phyloP scores from a whole-genome alignment of 2,888 invertebrate genomes.

The Pasiphila rectangulata region DNA sequence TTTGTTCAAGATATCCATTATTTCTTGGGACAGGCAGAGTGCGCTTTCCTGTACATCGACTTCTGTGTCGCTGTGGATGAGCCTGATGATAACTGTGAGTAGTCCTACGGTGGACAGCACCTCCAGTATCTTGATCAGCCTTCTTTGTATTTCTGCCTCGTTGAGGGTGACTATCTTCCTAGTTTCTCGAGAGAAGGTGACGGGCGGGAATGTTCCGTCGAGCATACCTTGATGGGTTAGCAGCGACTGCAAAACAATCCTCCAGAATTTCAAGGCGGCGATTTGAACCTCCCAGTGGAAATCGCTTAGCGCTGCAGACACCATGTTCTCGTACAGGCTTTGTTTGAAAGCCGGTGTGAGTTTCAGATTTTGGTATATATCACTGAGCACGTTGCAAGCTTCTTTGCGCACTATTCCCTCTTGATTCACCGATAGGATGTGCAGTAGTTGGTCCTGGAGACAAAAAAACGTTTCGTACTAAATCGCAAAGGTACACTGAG shows the following conservation, averaged over 20 bases:
- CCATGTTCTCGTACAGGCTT: conserved; percentile 83
- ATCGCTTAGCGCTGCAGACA: conserved; percentile 84
- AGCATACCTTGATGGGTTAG: conserved; percentile 90
- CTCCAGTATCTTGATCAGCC: conserved; percentile 84
- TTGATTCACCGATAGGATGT: conserved; percentile 83
- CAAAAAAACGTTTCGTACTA: too few species aligned
- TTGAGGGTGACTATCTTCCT: conserved; percentile 88
- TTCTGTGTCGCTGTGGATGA: conserved; percentile 86
- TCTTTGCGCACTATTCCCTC: conserved; percentile 90
- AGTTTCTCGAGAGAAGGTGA: conserved; percentile 89
- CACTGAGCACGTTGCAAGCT: conserved; percentile 83
- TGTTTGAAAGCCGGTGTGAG: conserved; percentile 77
- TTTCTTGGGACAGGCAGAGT: conserved; percentile 74
- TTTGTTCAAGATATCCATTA: conserved; percentile 77
- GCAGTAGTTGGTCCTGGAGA: conserved; percentile 77
- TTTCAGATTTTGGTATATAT: conserved; percentile 84
- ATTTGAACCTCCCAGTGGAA: conserved; percentile 92
- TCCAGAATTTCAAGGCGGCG: conserved; percentile 87
- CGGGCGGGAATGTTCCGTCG: conserved; percentile 88
- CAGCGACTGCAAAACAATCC: conserved; percentile 82
- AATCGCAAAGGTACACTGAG: too few species aligned
- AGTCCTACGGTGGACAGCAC: conserved; percentile 86
- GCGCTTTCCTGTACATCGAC: conserved; percentile 85
- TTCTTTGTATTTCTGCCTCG: conserved; percentile 82
- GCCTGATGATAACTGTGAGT: conserved; percentile 84